Evolutionary conservation across 2,797 vertebrate species (phyloP).

Genomic region (Gorsachius magnificus): DNA sequence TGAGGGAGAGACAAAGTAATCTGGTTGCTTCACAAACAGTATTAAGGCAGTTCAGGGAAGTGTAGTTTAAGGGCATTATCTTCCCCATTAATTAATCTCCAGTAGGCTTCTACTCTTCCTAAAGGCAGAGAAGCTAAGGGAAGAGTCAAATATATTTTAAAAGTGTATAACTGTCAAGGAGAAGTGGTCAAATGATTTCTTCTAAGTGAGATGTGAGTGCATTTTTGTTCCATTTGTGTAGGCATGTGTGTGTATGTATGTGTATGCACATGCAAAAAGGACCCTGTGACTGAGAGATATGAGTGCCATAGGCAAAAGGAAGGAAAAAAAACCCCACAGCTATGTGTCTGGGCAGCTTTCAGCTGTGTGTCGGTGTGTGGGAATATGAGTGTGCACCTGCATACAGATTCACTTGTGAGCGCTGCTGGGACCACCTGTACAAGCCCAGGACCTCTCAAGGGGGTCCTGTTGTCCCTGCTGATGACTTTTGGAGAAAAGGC

Average conservation of each 20-base stretch:
- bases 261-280: background rate
- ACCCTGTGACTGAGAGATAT: background rate
- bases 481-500: background rate
- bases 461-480: background rate
- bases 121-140: conserved; percentile 73
- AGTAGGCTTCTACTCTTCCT: conserved; percentile 76
- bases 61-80: conserved; percentile 81
- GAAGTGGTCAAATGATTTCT: conserved; percentile 73
- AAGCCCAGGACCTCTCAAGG: background rate
- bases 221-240: background rate
- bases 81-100: conserved; percentile 82
- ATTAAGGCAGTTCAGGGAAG: conserved; percentile 70
- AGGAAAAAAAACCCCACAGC: background rate
- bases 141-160: conserved; percentile 86
- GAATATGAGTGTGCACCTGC: background rate
- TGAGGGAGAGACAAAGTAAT: conserved; percentile 40
- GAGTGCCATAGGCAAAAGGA: background rate
- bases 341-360: background rate
- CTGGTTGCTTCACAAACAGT: conserved; percentile 79
- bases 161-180: conserved; percentile 73
- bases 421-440: background rate
- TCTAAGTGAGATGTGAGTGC: conserved; percentile 70
- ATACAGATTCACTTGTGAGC: background rate
- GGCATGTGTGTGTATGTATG: accelerated
- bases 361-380: background rate